Evolutionary conservation across 2,888 invertebrate genomes (phyloP), one percentile per base, ranked within the genome.

Genomic region (Aleiodes leptofemur): DNA sequence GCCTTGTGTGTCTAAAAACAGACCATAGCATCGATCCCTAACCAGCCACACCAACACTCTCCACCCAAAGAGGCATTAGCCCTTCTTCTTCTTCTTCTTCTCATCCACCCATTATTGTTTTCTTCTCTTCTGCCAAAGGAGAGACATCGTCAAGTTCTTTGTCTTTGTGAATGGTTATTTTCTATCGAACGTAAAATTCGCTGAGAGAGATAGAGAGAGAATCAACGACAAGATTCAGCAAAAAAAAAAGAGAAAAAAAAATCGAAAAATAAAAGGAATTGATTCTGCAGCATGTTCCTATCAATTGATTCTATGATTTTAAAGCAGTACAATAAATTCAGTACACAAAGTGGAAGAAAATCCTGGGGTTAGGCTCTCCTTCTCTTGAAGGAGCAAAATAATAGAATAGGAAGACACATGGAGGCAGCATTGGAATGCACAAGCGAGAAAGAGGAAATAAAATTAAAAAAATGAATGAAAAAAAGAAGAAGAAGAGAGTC

Each of bases 1-100:
- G 34, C 50, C 68, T 68, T 68, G 23, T 23, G 23, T 23, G 68
- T 68, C 68, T 68, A 68, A 68, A 68, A 68, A 68, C 64, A 68
- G 68, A 68, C 51, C 68, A 68, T 68, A 51, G 50, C 50, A 51
- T 68, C 68, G 29, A 64, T 64, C 64, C 14, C 51, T 31, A 43
- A 51, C 68, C 50, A 51, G 51, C 50, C 68, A 68, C 68, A 14
- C 16, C 53, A 53, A 53, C 53, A 53, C 53, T 53, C 16, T 53
- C 14, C 14, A 16, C 43, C 43, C 23, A 23, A 23, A 43, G 43
- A 23, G 8, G 16, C 43, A 64, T 9, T 64, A 48, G 43, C 43
- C 43, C 11, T 43, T 43, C 43, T 23, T 23, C 23, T 43, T 43
- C 43, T 23, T 23, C 23, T 23, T 23, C 23, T 43, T 43, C 43